Base-by-base conservation (phyloP, 2,888 invertebrate genomes). In the Cephus rjabovi region DNA sequence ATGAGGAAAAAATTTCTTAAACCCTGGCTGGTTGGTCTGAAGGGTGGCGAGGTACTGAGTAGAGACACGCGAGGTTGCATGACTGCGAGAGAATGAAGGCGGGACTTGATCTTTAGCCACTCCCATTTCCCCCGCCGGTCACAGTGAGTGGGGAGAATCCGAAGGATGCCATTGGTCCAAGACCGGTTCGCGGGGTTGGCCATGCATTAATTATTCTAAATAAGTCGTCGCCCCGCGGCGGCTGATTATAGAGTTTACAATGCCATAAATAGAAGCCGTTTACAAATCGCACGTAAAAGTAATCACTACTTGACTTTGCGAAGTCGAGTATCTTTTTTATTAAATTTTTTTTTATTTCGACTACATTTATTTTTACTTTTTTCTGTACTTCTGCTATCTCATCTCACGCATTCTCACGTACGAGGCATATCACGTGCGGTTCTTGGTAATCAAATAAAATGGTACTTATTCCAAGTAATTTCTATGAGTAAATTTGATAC, bases 181-280 rank as follows among this genome's bases (percentile, higher is more conserved):
- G 80, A 84, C 84, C 84, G 86, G 89, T 85, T 85, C 80, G 82
- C 81, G 84, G 85, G 87, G 89, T 87, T 87, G 83, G 83, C 86
- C 80, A 85, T 79, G 87, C 86, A 90, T 91, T 91, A 90, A 91
- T 91, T 91, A 91, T 91, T 91, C 89, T 90, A 90, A 91, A 90
- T 91, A 90, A 91, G 91, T 91, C 91, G 91, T 91, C 89, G 89
- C 85, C 86, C 88, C 86, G 86, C 86, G 85, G 87, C 85, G 83
- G 86, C 87, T 90, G 89, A 90, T 91, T 90, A 90, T 90, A 90
- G 89, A 90, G 89, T 90, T 89, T 87, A 87, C 90, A 89, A 86
- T 89, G 86, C 89, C 89, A 88, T 90, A 90, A 91, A 90, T 91
- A 91, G 90, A 90, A 90, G 86, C 87, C 88, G 90, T 90, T 90